Evolutionary conservation across 2,797 vertebrate species (phyloP).

Genomic region (Limnodromus scolopaceus): DNA sequence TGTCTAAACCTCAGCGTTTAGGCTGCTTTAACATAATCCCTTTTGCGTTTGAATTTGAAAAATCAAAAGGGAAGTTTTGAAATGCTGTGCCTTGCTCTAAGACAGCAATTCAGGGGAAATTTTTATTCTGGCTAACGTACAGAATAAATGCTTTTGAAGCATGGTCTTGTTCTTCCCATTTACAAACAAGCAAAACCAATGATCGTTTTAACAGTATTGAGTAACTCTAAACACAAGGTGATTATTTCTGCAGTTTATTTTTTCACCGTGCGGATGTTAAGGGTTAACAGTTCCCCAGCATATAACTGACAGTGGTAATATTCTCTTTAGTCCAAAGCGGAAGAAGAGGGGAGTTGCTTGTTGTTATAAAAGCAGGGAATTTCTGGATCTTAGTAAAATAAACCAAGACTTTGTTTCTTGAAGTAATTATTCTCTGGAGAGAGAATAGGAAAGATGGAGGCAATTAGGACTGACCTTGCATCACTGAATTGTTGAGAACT

Average conservation of each 20-base stretch:
- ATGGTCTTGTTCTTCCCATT: background rate
- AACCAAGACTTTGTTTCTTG: slow-evolving; percentile 82
- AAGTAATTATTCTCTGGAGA: slow-evolving; percentile 82
- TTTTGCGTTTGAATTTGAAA: background rate
- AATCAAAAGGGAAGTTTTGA: background rate
- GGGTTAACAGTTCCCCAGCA: slow-evolving; percentile 45
- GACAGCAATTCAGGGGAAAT: background rate
- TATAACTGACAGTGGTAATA: slow-evolving; percentile 59
- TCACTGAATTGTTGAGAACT: slow-evolving; percentile 74
- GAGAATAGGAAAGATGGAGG: slow-evolving; percentile 79
- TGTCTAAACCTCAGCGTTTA: background rate
- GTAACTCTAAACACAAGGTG: background rate
- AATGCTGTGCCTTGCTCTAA: background rate
- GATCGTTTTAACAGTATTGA: background rate
- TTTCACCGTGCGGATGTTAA: background rate
- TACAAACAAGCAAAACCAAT: background rate
- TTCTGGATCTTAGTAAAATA: slow-evolving; percentile 82
- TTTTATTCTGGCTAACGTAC: background rate
- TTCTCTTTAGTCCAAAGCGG: slow-evolving; percentile 70
- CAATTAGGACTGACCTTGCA: slow-evolving; percentile 79
- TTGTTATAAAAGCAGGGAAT: slow-evolving; percentile 73
- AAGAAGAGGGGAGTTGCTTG: slow-evolving; percentile 71
- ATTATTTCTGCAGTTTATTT: slow-evolving; percentile 56
- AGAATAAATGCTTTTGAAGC: background rate
- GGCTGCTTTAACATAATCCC: background rate